Conservation (phyloP, 2,113 vertebrate genomes). For the Nycticorax nycticorax region DNA sequence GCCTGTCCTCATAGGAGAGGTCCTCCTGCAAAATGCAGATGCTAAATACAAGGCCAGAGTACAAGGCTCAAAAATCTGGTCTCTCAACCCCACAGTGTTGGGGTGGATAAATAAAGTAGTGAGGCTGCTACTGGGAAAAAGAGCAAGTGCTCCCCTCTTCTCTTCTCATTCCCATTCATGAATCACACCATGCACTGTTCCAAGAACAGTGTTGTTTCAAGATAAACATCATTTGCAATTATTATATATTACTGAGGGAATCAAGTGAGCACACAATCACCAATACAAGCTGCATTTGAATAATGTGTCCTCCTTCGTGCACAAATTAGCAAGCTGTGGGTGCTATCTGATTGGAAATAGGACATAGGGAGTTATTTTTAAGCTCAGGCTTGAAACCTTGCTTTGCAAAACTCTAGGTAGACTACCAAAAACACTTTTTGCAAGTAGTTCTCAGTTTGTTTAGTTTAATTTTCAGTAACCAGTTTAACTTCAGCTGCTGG, state of each 20-base stretch:
- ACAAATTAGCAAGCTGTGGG: neutral
- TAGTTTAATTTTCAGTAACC: constrained; percentile 5
- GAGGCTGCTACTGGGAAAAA: neutral
- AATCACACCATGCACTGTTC: neutral
- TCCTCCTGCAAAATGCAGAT: neutral
- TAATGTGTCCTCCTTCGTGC: neutral
- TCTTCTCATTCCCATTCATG: neutral
- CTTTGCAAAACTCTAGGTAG: neutral
- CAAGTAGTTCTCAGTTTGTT: constrained; percentile 6
- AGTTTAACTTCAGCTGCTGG: constrained; percentile 45
- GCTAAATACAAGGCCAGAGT: neutral
- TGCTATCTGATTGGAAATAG: neutral
- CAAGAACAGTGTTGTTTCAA: neutral
- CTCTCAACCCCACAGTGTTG: neutral
- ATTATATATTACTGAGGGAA: neutral
- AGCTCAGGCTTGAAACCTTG: neutral
- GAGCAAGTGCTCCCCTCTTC: neutral
- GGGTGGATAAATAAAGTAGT: neutral
- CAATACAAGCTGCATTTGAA: rapidly evolving
- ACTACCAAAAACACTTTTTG: neutral
- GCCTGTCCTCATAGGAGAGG: too few relatives aligned
- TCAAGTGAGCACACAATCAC: neutral
- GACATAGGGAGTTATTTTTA: neutral
- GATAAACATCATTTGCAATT: neutral
- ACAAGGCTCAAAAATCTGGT: neutral